phyloP scores from a whole-genome alignment of 2,113 vertebrate genomes.

The Heptranchias perlo region DNA sequence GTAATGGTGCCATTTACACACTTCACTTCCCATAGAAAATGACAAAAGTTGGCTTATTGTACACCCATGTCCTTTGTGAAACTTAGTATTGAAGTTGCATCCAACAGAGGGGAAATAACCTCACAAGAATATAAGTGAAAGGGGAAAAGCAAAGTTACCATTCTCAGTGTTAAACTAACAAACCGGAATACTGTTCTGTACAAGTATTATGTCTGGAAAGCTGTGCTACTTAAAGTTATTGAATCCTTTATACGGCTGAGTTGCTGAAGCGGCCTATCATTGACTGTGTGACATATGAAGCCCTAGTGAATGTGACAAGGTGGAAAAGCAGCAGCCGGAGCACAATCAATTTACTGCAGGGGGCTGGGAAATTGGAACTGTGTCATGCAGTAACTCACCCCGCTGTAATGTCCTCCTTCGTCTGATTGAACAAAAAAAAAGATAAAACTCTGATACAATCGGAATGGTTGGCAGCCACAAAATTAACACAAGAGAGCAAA shows the following conservation, averaged over 20 bases:
- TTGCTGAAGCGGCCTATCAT: constrained; percentile 22
- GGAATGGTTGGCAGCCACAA: background rate
- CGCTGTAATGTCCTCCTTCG: background rate
- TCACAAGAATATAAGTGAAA: background rate
- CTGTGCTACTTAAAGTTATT: constrained; percentile 12
- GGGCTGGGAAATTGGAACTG: constrained; percentile 17
- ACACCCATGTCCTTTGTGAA: background rate
- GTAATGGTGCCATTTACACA: background rate
- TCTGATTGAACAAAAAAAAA: constrained; percentile 4
- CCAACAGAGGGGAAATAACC: too few species aligned
- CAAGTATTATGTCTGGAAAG: background rate
- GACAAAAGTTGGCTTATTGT: background rate
- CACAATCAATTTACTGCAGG: constrained; percentile 30
- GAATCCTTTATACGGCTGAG: constrained; percentile 10
- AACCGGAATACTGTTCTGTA: background rate
- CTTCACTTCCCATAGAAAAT: background rate
- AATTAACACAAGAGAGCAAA: background rate
- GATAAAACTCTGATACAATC: background rate
- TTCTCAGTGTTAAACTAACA: background rate
- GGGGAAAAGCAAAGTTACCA: background rate
- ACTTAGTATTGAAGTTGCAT: background rate
- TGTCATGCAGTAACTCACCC: constrained; percentile 13
- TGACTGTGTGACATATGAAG: constrained; percentile 22
- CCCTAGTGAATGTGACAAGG: constrained; percentile 25
- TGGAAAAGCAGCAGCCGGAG: constrained; percentile 25